Evolutionary conservation across 2,113 vertebrate species (phyloP).

Genomic region (Nannospalax galili): DNA sequence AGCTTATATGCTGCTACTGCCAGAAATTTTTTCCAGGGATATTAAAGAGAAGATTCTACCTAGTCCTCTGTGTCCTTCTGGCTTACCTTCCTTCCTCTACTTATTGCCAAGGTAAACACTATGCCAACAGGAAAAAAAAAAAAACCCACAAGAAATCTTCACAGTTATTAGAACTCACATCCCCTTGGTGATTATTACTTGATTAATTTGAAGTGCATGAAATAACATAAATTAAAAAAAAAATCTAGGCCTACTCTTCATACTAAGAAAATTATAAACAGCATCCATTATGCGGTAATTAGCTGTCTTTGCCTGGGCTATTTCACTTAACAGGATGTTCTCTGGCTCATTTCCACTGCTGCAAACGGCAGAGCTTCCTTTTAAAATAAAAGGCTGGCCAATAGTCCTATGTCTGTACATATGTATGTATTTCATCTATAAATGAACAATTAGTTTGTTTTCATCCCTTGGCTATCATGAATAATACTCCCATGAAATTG

Average conservation of each 20-base stretch:
- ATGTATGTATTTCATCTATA: background rate
- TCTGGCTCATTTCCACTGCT: background rate
- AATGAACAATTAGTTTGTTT: background rate
- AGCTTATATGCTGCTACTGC: constrained; percentile 35
- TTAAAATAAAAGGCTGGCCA: background rate
- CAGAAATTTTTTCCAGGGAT: constrained; percentile 67
- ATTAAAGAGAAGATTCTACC: constrained; percentile 64
- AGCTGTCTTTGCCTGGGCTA: background rate
- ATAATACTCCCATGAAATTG: background rate
- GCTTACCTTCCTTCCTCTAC: constrained; percentile 22
- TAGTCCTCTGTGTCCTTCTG: constrained; percentile 68
- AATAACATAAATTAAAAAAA: constrained; percentile 43
- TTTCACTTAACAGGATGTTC: background rate
- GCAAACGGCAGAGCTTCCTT: background rate
- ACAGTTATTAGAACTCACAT: constrained; percentile 7
- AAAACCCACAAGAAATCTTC: constrained; percentile 40
- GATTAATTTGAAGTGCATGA: constrained; percentile 30
- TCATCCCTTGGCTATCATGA: background rate
- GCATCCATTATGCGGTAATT: background rate
- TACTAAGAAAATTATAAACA: background rate
- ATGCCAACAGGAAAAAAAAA: constrained; percentile 57
- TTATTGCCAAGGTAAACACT: constrained; percentile 61
- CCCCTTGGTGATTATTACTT: background rate
- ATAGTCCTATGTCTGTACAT: background rate
- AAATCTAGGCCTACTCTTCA: background rate